A percentile compares a stretch with the other conserved stretches of the same genome.
Evolutionary conservation across 2,113 vertebrate species (phyloP).

Genomic region (Perognathus longimembris): DNA sequence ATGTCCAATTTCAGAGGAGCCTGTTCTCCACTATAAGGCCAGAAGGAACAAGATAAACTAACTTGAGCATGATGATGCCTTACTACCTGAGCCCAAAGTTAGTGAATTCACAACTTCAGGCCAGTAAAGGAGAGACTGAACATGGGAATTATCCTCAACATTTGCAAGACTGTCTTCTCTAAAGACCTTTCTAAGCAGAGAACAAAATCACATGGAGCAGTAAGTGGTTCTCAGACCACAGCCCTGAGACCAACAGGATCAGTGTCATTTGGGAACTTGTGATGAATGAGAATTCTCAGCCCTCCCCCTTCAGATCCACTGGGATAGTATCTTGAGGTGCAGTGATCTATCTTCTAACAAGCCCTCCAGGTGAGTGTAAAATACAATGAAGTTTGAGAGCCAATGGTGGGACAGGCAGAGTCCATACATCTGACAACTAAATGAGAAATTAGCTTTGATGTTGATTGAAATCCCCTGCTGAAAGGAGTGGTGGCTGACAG

Average conservation of each 20-base stretch:
- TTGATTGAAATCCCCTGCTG: neutral
- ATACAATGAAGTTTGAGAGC: neutral
- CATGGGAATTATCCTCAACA: neutral
- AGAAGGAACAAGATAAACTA: conserved; percentile 7
- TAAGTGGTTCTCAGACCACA: neutral
- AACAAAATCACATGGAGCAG: neutral
- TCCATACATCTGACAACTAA: neutral
- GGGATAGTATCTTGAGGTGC: neutral
- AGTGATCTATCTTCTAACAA: neutral
- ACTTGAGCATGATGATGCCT: neutral
- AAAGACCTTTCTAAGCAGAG: neutral
- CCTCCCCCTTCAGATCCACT: neutral
- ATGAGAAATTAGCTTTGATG: conserved; percentile 22
- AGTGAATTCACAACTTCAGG: neutral
- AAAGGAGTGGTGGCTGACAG: neutral
- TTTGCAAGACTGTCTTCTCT: neutral
- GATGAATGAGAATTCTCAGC: neutral
- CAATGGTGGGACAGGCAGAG: neutral
- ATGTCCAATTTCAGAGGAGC: neutral
- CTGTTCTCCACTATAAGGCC: neutral
- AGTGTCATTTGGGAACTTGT: too few species aligned
- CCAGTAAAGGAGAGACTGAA: neutral
- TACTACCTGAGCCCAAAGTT: neutral
- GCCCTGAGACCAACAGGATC: neutral
- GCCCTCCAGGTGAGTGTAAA: neutral